Conservation (phyloP, 1,140 invertebrate genomes). For the Ptiloglossa arizonensis region DNA sequence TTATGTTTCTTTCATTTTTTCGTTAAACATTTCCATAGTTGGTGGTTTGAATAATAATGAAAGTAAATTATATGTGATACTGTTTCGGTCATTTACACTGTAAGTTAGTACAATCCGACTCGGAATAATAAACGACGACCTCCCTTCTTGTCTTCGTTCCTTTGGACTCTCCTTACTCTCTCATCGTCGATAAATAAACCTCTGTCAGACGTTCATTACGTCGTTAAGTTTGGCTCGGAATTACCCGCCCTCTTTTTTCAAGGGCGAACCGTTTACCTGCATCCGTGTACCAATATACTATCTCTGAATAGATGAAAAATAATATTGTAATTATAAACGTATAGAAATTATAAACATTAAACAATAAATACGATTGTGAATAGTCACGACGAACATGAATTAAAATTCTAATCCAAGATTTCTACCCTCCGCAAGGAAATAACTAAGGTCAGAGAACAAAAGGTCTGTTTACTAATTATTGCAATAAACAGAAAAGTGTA, state of each 20-base stretch:
- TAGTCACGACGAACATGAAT: background rate
- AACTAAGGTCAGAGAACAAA: no score
- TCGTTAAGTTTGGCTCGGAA: constrained; percentile 60
- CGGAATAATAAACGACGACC: constrained; percentile 54
- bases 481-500: no score
- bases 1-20: background rate
- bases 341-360: background rate
- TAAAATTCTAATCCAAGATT: background rate
- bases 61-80: constrained; percentile 12
- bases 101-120: constrained; percentile 64
- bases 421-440: background rate
- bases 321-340: no score
- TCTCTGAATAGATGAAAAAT: background rate
- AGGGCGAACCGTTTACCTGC: background rate
- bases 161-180: constrained; percentile 30
- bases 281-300: background rate
- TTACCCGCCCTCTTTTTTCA: constrained; percentile 56
- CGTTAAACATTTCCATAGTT: background rate
- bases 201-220: constrained; percentile 74
- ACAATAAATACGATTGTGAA: background rate
- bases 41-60: background rate
- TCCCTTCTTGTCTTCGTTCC: constrained; percentile 43
- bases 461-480: no score
- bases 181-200: constrained; percentile 74
- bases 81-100: constrained; percentile 14